Evolutionary conservation across 2,113 vertebrate species (phyloP), one percentile per base, ranked within the genome.

Genomic region (Rhegmatorhina hoffmannsi): DNA sequence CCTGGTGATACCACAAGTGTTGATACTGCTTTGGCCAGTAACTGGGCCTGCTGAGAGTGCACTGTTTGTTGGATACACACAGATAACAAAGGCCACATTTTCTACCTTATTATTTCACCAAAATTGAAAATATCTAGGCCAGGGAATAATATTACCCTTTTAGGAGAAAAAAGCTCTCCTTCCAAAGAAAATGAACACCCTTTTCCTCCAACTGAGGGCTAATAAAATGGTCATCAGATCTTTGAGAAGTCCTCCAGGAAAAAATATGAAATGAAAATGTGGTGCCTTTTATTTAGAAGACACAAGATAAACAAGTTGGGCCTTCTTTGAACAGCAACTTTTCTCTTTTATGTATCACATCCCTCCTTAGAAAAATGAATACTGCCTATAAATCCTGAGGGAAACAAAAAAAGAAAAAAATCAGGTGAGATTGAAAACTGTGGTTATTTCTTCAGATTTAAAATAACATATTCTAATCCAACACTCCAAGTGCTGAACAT

Each of bases 331-430:
- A 19, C 17, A 73, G 47, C 18, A 74, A n/a, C 56, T 92, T 85
- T 87, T 72, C 31, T 78, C 26, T 26, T 56, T 64, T 50, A 67
- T 3, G 2, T 49, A 62, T 62, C 63, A 8, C 16, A 70, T 47
- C 60, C 5, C 36, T 56, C 33, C n/a, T 66, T 29, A 75, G 44
- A 79, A 69, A 40, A 85, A 86, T 5, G 4, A 11, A 38, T 60
- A 38, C 8, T 73, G 20, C 25, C 28, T 87, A 59, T 20, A 83
- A 58, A 43, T 20, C 9, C 13, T 40, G n/a, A 56, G 5, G 7
- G 4, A 2, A 0, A 12, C 17, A 23, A 19, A 25, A 31, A 9
- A 2, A 1, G 28, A 44, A n/a, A 33, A n/a, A 7, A n/a, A 59
- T 11, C 26, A 47, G 26, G 36, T 33, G 24, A 4, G 24, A 43